phyloP scores from a whole-genome alignment of 2,113 vertebrate species.

The Rhea pennata region DNA sequence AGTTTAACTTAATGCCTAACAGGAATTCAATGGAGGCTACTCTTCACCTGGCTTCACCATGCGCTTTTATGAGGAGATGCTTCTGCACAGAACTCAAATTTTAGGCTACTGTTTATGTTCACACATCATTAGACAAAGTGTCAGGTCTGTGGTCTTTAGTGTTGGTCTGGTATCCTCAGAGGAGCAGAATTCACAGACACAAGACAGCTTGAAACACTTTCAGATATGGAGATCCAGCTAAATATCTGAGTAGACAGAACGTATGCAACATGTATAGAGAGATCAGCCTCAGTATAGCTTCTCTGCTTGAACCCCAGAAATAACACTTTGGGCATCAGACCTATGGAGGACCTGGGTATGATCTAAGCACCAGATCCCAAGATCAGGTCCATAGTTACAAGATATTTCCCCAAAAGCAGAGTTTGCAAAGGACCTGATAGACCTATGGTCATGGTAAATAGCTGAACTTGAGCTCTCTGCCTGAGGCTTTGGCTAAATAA shows the following conservation, averaged over 20 bases:
- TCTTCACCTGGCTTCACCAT: rapidly evolving
- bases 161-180: rapidly evolving
- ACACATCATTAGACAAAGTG: rapidly evolving
- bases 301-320: too few relatives aligned
- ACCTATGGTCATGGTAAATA: neutral
- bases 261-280: rapidly evolving
- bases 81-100: rapidly evolving
- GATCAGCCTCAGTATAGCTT: rapidly evolving
- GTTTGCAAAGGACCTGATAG: neutral
- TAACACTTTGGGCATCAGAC: neutral
- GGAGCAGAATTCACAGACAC: neutral
- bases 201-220: neutral
- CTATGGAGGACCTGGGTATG: neutral
- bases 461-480: neutral
- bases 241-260: rapidly evolving
- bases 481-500: neutral
- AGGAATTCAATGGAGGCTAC: neutral
- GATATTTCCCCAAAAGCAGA: neutral
- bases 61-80: neutral
- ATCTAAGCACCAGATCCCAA: neutral
- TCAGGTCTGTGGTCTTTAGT: neutral
- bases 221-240: neutral
- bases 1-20: neutral
- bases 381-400: neutral
- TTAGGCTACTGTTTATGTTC: neutral